Base-by-base conservation (phyloP, 1,140 invertebrate species). In the Harpegnathos saltator region DNA sequence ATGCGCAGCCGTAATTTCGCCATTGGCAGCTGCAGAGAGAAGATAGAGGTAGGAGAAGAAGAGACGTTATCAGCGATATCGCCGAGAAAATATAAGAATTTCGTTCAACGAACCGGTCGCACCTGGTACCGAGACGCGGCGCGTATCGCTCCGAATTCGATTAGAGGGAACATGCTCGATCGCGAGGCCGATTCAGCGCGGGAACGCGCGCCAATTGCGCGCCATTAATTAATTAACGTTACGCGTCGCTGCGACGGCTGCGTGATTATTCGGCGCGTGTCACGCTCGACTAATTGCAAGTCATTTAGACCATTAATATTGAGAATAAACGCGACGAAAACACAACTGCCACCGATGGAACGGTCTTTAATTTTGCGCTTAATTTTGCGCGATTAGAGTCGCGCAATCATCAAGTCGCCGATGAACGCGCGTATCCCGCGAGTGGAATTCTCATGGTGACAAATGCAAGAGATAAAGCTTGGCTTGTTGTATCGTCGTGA, bases 141-240 rank as follows among this genome's bases (percentile, higher is more conserved):
- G 3, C n/a, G 9, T 65, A 75, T 50, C 33, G 44, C 1, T 61
- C 4, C 9, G 15, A 48, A 62, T 0, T 54, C 24, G 22, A 29
- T 62, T 3, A 2, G n/a, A n/a, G n/a, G 3, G 56, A 44, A 44
- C 33, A 33, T 22, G 52, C 63, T 75, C 44, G 14, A 62, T 52
- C 7, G n/a, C n/a, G 12, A 75, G 29, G 12, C 14, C n/a, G 3
- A 59, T 61, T 48, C 17, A 24, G 38, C 29, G 17, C 12, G 1
- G 62, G 48, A 48, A 19, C 33, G 26, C 15, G 7, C 22, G 22
- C 24, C 48, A 62, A 50, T 62, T 75, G 50, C 17, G 24, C 12
- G n/a, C 26, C 62, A 62, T 22, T 62, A 75, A 62, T 22, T 62
- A 75, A 75, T 75, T 75, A 75, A 75, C n/a, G 12, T 50, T 50